These are phyloP conservation scores for Cyanoderma ruficeps DNA, from an alignment of 2,113 vertebrate species.

Conservation along the genomic window DNA sequence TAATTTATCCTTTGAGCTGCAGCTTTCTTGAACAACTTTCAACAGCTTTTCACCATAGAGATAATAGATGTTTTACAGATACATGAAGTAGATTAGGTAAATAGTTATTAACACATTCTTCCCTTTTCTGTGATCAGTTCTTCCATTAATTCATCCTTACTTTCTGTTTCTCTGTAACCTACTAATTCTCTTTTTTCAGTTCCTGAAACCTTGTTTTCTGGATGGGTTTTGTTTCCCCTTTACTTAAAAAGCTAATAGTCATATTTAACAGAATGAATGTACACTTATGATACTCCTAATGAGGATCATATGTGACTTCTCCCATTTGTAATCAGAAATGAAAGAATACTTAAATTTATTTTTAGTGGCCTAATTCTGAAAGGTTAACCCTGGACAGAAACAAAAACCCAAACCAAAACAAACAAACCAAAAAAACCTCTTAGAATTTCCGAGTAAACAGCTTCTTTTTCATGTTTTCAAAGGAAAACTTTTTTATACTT, in stretches of 20 bases:
- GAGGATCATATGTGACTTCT: neutral
- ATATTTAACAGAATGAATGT: neutral
- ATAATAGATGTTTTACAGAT: neutral
- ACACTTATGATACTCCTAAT: neutral
- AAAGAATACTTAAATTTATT: neutral
- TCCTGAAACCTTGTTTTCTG: neutral
- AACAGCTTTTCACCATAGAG: neutral
- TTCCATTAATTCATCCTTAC: neutral
- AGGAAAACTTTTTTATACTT: neutral
- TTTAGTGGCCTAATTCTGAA: neutral
- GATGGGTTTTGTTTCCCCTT: neutral
- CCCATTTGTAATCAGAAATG: neutral
- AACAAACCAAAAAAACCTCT: fast-evolving
- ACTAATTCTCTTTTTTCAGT: neutral
- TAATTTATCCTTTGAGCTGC: neutral
- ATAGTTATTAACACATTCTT: neutral
- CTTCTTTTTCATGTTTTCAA: neutral
- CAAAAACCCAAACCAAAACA: neutral
- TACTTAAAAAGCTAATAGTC: neutral
- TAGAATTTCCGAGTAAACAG: neutral
- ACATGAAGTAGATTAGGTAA: neutral
- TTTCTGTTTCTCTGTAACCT: neutral
- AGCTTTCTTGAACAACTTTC: neutral
- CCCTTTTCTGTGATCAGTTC: neutral
- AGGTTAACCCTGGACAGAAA: neutral